Evolutionary conservation across 2,797 vertebrate species (phyloP).

Genomic region (Heliangelus exortis): DNA sequence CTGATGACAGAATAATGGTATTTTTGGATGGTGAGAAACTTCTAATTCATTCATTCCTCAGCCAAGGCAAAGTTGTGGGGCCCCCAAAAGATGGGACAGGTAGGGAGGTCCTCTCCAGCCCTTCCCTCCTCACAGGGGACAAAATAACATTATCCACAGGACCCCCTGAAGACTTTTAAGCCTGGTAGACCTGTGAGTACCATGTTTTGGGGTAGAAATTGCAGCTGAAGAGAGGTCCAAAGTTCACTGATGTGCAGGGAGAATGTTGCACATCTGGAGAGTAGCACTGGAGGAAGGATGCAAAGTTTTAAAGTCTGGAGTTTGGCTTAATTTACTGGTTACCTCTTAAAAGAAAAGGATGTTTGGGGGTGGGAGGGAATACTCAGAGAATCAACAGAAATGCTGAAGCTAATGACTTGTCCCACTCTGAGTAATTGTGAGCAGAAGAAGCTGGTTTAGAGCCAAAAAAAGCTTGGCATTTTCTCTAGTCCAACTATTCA

Average conservation of each 20-base stretch:
- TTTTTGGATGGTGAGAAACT: not conserved
- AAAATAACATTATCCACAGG: not conserved
- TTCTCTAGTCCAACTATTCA: not conserved
- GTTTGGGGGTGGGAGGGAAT: not conserved
- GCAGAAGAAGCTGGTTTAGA: not conserved
- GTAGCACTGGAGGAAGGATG: not conserved
- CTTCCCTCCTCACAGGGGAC: not conserved
- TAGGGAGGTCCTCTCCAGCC: not conserved
- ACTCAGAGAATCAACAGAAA: not conserved
- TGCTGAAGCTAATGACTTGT: not conserved
- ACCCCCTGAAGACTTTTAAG: not conserved
- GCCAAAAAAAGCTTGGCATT: not conserved
- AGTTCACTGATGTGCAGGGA: rapidly evolving
- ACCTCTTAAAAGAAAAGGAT: not conserved
- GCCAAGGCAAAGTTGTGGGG: not conserved
- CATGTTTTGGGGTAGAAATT: not conserved
- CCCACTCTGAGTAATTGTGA: not conserved
- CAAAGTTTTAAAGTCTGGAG: not conserved
- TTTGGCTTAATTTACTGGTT: not conserved
- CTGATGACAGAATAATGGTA: not conserved
- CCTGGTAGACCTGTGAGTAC: not conserved
- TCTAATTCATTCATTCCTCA: not conserved
- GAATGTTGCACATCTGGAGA: rapidly evolving
- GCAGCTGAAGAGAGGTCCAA: not conserved
- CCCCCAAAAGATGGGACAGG: not conserved